These are phyloP conservation scores for Papilio glaucus DNA, from an alignment of 1,140 invertebrate species.

Conservation along the genomic window DNA sequence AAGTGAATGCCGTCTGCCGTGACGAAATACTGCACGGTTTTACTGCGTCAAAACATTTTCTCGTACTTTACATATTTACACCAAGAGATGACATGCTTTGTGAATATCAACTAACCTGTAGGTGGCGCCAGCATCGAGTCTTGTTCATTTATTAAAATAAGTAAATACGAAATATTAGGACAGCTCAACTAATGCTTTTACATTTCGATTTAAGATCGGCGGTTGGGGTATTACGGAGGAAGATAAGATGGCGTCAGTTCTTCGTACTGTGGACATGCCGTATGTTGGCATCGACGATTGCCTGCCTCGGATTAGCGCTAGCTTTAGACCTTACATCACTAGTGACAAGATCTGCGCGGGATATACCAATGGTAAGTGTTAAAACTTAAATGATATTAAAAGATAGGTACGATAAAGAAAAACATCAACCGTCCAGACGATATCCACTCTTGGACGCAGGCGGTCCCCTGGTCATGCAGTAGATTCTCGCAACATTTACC, in stretches of 20 bases:
- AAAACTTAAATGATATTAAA: too few species aligned
- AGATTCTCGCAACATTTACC: too few species aligned
- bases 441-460: too few species aligned
- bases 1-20: too few species aligned
- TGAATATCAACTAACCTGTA: not conserved
- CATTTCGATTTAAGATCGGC: conserved; percentile 53
- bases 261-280: conserved; percentile 61
- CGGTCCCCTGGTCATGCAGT: too few species aligned
- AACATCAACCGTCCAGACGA: too few species aligned
- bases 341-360: conserved; percentile 72
- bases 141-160: not conserved
- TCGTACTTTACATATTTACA: not conserved
- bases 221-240: conserved; percentile 70
- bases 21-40: too few species aligned
- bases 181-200: conserved; percentile 3
- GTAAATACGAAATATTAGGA: too few species aligned
- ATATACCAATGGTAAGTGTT: conserved; percentile 57
- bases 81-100: not conserved
- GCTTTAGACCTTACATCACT: conserved; percentile 58
- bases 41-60: too few species aligned
- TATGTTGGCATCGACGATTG: conserved; percentile 53
- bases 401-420: too few species aligned
- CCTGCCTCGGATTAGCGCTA: conserved; percentile 40
- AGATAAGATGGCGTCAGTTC: conserved; percentile 43
- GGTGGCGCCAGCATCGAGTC: not conserved